These are phyloP conservation scores for Notoglanidium macrostoma DNA, from an alignment of 2,797 vertebrate species.

Conservation along the genomic window DNA sequence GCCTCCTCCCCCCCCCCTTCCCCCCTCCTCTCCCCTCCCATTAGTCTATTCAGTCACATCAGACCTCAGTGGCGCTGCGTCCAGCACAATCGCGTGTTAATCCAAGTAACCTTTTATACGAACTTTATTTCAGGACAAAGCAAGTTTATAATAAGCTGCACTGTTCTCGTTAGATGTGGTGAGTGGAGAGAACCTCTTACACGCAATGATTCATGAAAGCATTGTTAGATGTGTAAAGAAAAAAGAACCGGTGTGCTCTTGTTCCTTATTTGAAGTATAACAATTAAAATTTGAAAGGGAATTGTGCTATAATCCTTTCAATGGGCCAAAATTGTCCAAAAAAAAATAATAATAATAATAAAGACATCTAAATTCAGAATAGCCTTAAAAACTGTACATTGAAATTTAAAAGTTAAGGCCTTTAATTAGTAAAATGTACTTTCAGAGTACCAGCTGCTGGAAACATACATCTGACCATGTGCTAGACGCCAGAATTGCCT, in stretches of 20 bases:
- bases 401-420: too few relatives aligned
- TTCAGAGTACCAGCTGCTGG: neutral
- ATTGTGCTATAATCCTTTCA: neutral
- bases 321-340: neutral
- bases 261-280: neutral
- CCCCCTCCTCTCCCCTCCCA: too few relatives aligned
- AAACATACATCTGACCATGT: neutral
- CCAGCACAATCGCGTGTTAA: neutral
- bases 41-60: neutral
- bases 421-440: too few relatives aligned
- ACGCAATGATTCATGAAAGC: neutral
- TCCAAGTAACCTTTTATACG: neutral
- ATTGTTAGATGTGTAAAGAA: neutral
- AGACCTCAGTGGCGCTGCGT: neutral
- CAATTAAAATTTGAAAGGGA: constrained; percentile 4
- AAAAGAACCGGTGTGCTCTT: neutral
- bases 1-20: neutral
- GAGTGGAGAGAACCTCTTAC: constrained; percentile 13
- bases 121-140: constrained; percentile 11
- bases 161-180: neutral
- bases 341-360: neutral
- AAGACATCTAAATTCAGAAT: neutral
- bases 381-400: neutral
- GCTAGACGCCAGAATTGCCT: neutral
- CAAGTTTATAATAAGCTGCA: constrained; percentile 1